Evolutionary conservation across 2,888 invertebrate genomes (phyloP).

Genomic region (Yponomeuta malinellus): DNA sequence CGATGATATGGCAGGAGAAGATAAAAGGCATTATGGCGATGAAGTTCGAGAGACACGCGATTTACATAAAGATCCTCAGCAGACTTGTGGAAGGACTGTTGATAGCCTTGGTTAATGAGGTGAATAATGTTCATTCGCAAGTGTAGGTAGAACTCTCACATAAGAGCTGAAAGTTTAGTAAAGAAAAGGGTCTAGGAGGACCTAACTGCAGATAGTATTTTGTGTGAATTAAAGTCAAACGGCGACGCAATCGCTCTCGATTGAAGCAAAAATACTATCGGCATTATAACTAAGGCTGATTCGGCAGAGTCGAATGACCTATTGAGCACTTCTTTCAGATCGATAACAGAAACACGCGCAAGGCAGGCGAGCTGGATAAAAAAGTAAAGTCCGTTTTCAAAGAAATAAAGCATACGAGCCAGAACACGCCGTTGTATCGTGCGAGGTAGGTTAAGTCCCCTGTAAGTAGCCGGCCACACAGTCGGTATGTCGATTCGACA

Average conservation of each 20-base stretch:
- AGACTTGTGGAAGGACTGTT: conserved; percentile 74
- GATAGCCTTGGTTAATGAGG: conserved; percentile 67
- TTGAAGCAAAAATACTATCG: too few relatives aligned
- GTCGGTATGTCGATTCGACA: too few relatives aligned
- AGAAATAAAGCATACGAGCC: conserved; percentile 27
- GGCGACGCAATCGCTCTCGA: too few relatives aligned
- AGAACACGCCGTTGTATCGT: conserved; percentile 19
- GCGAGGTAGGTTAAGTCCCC: neutral
- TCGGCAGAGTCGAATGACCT: neutral
- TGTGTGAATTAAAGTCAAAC: too few relatives aligned
- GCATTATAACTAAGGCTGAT: too few relatives aligned
- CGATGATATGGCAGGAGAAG: conserved; percentile 70
- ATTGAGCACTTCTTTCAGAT: conserved; percentile 29
- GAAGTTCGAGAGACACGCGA: conserved; percentile 36
- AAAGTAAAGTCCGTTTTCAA: conserved; percentile 34
- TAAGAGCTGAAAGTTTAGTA: too few relatives aligned
- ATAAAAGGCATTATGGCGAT: conserved; percentile 39
- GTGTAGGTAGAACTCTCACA: too few relatives aligned
- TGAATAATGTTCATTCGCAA: conserved; percentile 23
- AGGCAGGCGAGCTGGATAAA: conserved; percentile 36
- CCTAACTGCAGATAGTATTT: too few relatives aligned
- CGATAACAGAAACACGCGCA: conserved; percentile 43
- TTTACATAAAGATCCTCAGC: conserved; percentile 60
- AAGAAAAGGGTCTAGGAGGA: too few relatives aligned
- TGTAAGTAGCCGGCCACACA: too few relatives aligned